Evolutionary conservation across 2,797 vertebrate genomes (phyloP), one percentile per base, ranked within the genome.

Genomic region (Darevskia nairensis): DNA sequence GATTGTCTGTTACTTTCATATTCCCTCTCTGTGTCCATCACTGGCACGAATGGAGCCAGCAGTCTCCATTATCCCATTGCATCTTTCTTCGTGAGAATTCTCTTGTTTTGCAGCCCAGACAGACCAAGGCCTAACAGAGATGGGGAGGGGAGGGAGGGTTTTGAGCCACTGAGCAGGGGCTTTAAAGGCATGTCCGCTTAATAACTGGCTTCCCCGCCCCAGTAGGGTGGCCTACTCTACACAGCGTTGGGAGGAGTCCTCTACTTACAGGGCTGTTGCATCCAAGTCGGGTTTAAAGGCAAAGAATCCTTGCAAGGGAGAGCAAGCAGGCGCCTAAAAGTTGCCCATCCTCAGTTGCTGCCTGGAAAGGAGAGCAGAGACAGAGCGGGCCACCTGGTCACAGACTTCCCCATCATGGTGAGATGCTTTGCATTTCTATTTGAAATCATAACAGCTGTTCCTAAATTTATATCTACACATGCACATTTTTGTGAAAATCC

Each of bases 1-100:
- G 27, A 69, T 89, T 89, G 78, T 83, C 69, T 83, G 74, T 69
- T 44, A 21, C 25, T 77, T 81, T 29, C 83, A 76, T 59, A n/a
- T 68, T 25, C 41, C 35, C 29, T 29, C 66, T 59, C 76, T 69
- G 2, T 32, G 41, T 76, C 10, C 39, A 35, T 77, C 21, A n/a
- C 35, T 61, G 68, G 76, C 76, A 75, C 17, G 35, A 76, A 82
- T 69, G 61, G 27, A 44, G 32, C 15, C 35, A 25, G 6, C 15
- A 29, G 2, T 55, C 39, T 13, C 59, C n/a, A 1, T 1, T 75
- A 4, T 59, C 13, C 64, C 46, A 68, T 17, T 55, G 59, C 71
- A 25, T 81, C 50, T 69, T 35, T 35, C 25, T 66, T 15, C 41
- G 64, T 64, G 17, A 11, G 32, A 44, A 0, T 44, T 13, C 13